phyloP scores from a whole-genome alignment of 2,113 vertebrate species.

The Melanocharis versteri region DNA sequence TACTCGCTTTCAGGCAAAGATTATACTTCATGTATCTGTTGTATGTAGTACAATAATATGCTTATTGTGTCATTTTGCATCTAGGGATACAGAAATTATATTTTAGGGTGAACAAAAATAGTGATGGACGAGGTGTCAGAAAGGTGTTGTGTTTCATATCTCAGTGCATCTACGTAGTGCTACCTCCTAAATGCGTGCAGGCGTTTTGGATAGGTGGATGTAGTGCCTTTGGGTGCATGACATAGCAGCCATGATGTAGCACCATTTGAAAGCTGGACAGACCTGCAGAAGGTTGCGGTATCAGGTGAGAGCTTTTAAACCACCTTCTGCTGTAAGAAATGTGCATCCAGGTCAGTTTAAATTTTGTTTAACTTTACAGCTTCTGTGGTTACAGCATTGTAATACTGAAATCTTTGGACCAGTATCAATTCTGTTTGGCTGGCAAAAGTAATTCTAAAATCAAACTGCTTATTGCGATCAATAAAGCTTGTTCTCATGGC shows the following conservation, averaged over 20 bases:
- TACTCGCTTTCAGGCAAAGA: not conserved
- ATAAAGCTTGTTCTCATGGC: not conserved
- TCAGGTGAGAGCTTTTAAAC: not conserved
- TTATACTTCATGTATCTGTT: not conserved
- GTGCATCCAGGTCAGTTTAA: not conserved
- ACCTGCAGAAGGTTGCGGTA: not conserved
- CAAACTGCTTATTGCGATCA: not conserved
- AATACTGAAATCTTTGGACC: not conserved
- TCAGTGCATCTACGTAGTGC: not conserved
- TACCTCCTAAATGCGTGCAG: not conserved
- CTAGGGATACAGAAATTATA: not conserved
- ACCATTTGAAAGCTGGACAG: not conserved
- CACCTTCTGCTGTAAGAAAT: not conserved
- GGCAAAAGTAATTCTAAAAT: not conserved
- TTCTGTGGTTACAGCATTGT: not conserved
- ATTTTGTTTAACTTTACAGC: not conserved
- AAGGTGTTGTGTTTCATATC: not conserved
- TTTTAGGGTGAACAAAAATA: not conserved
- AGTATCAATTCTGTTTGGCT: not conserved
- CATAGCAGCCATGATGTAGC: not conserved
- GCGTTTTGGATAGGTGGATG: not conserved
- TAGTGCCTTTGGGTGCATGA: not conserved
- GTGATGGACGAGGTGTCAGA: not conserved
- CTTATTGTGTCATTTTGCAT: not conserved
- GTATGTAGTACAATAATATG: not conserved